A percentile compares a stretch with the other conserved stretches of the same genome.
Conservation (phyloP, 35 echinoderm and acorn worm species). For the Nesometra sesokonis region DNA sequence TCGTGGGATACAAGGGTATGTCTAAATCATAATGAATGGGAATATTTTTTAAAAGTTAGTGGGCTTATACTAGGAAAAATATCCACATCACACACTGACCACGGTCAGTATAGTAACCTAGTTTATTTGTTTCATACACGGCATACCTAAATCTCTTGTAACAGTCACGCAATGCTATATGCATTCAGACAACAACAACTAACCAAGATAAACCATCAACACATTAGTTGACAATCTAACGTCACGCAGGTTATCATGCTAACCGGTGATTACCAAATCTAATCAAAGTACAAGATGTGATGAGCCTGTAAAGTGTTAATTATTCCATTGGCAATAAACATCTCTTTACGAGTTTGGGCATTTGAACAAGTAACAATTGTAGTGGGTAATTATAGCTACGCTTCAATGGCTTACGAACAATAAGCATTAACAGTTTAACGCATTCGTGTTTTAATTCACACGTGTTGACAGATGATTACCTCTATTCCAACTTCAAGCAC, state of each 20-base stretch:
- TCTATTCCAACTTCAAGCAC: background rate
- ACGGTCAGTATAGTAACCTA: too few relatives aligned
- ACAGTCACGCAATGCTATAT: too few relatives aligned
- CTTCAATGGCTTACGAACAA: background rate
- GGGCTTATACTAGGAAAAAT: too few relatives aligned
- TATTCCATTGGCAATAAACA: background rate
- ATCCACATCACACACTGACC: too few relatives aligned
- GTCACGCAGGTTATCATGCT: background rate
- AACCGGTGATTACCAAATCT: background rate
- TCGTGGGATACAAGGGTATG: too few relatives aligned
- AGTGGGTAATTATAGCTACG: background rate
- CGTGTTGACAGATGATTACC: background rate
- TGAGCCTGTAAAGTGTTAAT: background rate
- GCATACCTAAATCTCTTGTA: too few relatives aligned
- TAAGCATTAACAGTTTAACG: background rate
- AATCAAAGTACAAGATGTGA: background rate
- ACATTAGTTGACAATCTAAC: background rate
- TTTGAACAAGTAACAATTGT: background rate
- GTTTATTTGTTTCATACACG: too few relatives aligned
- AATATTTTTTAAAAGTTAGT: too few relatives aligned
- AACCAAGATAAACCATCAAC: too few relatives aligned
- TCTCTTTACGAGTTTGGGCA: background rate
- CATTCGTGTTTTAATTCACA: background rate
- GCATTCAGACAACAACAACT: too few relatives aligned
- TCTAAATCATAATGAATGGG: too few relatives aligned